Conservation (phyloP, 2,113 vertebrate species). For the Psammodynastes pulverulentus region DNA sequence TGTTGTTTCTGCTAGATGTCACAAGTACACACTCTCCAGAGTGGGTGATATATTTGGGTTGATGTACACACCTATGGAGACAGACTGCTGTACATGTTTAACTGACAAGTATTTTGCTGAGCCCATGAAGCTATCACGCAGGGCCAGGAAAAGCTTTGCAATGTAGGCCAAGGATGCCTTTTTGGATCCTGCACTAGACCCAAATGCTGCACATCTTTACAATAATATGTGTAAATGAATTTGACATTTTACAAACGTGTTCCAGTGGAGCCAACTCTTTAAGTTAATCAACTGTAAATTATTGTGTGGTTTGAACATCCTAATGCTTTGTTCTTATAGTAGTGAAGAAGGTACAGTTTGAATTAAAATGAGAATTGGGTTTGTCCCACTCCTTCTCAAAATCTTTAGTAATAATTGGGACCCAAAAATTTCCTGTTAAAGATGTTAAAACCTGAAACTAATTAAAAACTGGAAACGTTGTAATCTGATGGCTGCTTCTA, state of each 20-base stretch:
- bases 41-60: neutral
- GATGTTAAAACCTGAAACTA: neutral
- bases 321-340: neutral
- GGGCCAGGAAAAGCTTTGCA: neutral
- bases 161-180: neutral
- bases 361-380: neutral
- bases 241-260: neutral
- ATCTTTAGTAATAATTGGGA: neutral
- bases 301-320: neutral
- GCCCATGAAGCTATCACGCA: neutral
- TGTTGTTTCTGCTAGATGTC: neutral
- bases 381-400: neutral
- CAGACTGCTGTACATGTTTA: neutral
- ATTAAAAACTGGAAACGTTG: neutral
- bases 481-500: neutral
- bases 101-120: neutral
- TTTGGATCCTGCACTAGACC: neutral
- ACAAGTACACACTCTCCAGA: neutral
- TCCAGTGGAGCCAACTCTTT: neutral
- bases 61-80: neutral
- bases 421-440: neutral
- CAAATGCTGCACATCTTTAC: neutral
- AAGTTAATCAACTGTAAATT: neutral
- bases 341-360: neutral
- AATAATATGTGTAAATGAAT: neutral